Percentiles rank a stretch among this genome's conserved stretches.
Conservation (phyloP, 2,888 invertebrate species). For the Rhagonycha lutea region DNA sequence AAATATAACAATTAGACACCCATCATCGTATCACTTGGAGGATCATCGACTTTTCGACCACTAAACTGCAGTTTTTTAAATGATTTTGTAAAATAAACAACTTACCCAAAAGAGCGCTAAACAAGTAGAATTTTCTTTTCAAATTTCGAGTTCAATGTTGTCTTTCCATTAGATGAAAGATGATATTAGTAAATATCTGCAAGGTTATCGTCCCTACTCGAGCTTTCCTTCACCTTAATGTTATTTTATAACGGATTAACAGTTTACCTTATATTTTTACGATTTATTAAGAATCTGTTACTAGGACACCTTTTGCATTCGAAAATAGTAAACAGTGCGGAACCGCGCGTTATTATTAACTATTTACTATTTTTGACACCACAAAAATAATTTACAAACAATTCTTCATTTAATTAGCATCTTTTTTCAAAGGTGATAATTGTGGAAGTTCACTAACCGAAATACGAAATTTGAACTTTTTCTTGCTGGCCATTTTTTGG, state of each 20-base stretch:
- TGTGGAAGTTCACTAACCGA: neutral
- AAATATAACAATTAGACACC: neutral
- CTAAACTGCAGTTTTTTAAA: neutral
- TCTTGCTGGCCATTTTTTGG: neutral
- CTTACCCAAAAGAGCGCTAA: neutral
- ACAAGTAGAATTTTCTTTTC: neutral
- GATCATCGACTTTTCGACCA: neutral
- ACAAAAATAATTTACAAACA: neutral
- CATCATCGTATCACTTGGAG: neutral
- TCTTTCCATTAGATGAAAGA: slow-evolving; percentile 2
- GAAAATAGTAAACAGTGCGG: neutral
- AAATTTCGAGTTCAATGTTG: neutral
- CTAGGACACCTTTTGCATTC: neutral
- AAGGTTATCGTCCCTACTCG: neutral
- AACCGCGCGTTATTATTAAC: neutral
- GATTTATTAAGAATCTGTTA: neutral
- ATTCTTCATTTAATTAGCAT: neutral
- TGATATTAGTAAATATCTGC: neutral
- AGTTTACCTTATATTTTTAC: neutral
- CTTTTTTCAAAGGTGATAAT: neutral
- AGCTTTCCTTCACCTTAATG: neutral
- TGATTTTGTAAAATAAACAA: neutral
- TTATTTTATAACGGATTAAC: neutral
- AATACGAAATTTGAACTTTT: neutral
- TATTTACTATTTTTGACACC: neutral